Percentiles rank a stretch among this genome's conserved stretches.
Conservation (phyloP, 2,888 invertebrate genomes). For the Drepana falcataria region DNA sequence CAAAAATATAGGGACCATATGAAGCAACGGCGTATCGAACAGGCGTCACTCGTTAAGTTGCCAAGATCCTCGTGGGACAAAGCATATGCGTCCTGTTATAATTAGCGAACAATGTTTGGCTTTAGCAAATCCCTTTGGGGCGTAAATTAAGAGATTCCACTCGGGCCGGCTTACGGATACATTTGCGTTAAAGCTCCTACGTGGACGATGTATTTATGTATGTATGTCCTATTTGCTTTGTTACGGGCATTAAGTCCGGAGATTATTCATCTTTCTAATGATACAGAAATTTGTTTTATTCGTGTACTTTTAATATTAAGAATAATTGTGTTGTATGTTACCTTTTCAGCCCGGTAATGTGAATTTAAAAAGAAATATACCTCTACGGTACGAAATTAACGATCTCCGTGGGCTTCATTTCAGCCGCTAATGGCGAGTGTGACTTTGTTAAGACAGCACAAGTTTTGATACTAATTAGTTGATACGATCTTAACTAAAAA, state of each 20-base stretch:
- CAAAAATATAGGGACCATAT: not conserved
- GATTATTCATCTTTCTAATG: slow-evolving; percentile 33
- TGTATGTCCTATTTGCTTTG: slow-evolving; percentile 40
- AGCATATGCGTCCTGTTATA: slow-evolving; percentile 74
- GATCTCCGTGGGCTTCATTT: too few species aligned
- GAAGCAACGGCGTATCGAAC: slow-evolving; percentile 5
- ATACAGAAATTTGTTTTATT: slow-evolving; percentile 18
- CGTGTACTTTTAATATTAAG: not conserved
- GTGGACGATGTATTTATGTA: slow-evolving; percentile 38
- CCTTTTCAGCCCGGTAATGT: not conserved
- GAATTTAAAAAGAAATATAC: too few species aligned
- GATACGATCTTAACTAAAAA: too few species aligned
- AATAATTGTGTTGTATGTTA: not conserved
- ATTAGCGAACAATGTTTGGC: slow-evolving; percentile 79
- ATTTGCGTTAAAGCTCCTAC: slow-evolving; percentile 58
- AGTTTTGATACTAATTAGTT: too few species aligned
- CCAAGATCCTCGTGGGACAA: slow-evolving; percentile 67
- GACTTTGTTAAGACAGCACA: too few species aligned
- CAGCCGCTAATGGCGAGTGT: too few species aligned
- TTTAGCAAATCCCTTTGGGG: slow-evolving; percentile 76
- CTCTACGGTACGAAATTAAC: too few species aligned
- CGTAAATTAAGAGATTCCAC: slow-evolving; percentile 77
- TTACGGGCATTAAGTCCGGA: slow-evolving; percentile 33
- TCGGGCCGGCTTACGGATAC: slow-evolving; percentile 64
- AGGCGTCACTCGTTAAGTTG: slow-evolving; percentile 55